Conservation (phyloP, 2,888 invertebrate genomes). For the Argynnis bischoffii region DNA sequence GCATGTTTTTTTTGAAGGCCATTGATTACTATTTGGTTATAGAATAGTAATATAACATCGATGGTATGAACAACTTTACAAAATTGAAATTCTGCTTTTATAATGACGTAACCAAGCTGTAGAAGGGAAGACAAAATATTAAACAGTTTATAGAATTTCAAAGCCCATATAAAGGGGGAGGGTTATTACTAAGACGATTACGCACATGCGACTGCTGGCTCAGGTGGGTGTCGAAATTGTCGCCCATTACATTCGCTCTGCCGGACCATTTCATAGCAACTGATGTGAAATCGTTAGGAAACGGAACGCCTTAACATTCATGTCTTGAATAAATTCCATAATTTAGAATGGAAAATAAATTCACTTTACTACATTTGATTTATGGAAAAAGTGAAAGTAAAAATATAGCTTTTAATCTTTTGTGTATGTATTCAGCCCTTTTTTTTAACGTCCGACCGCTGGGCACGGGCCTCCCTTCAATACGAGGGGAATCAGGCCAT, state of each 20-base stretch:
- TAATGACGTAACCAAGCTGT: neutral
- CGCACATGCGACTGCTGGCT: constrained; percentile 47
- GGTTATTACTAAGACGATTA: constrained; percentile 39
- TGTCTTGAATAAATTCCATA: constrained; percentile 50
- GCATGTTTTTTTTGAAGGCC: too few relatives aligned
- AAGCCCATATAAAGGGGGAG: constrained; percentile 4
- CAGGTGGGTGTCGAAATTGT: constrained; percentile 75
- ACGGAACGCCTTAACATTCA: constrained; percentile 65
- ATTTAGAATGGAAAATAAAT: constrained; percentile 14
- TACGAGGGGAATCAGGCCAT: too few relatives aligned
- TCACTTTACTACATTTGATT: neutral
- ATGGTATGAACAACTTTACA: too few relatives aligned
- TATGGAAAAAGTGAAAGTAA: neutral
- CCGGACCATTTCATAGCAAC: constrained; percentile 69
- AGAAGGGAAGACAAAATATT: constrained; percentile 11
- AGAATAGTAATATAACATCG: too few relatives aligned
- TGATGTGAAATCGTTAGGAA: constrained; percentile 69
- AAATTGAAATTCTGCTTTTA: neutral
- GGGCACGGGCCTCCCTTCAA: too few relatives aligned
- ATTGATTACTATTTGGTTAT: too few relatives aligned
- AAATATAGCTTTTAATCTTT: neutral
- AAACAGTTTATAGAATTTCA: constrained; percentile 20
- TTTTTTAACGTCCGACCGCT: too few relatives aligned
- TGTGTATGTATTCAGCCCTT: too few relatives aligned
- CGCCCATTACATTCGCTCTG: constrained; percentile 67